Base-by-base conservation (phyloP, 2,888 invertebrate genomes). In the Galeruca laticollis region DNA sequence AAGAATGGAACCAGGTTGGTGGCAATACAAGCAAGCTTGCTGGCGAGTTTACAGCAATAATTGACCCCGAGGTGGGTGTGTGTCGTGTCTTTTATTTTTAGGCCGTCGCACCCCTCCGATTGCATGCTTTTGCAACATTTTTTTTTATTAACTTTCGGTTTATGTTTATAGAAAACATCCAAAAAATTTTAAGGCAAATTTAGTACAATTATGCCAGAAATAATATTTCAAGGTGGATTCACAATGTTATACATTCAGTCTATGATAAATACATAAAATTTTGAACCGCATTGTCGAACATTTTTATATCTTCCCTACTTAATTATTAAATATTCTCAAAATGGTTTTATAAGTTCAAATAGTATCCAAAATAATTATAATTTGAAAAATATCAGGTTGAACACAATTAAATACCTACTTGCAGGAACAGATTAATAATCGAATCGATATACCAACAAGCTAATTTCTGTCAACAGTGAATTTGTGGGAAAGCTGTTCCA, bases 1-100 rank as follows among this genome's bases (percentile, higher is more conserved):
- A 77, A 73, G 77, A 82, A 72, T 82, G 82, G 82, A 80, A 79
- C 73, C 79, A 83, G 78, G 82, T 83, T 76, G 80, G 83, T 77
- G 75, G 76, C 71, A 74, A 74, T 51, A 75, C 77, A 49, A 74
- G 78, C 73, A 79, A 81, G 73, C 78, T 47, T 47, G 47, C 47
- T 47, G 47, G 15, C 47, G 15, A 47, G 47, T 47, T 79, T 69
- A 76, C 77, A 73, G 79, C 78, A 68, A 79, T 80, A 68, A 77
- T 77, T 70, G 72, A 73, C 68, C 66, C 63, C 61, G 75, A 80
- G 79, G 79, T 80, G 77, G 77, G 79, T 78, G 77, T 77, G 78
- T 73, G 74, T 70, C 71, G 69, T 69, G 72, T 71, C 72, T 75
- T 71, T 67, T 70, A 54, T 70, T 67, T 40, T 64, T 72, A 67